Base-by-base conservation (phyloP, 2,797 vertebrate species). In the Numenius phaeopus region DNA sequence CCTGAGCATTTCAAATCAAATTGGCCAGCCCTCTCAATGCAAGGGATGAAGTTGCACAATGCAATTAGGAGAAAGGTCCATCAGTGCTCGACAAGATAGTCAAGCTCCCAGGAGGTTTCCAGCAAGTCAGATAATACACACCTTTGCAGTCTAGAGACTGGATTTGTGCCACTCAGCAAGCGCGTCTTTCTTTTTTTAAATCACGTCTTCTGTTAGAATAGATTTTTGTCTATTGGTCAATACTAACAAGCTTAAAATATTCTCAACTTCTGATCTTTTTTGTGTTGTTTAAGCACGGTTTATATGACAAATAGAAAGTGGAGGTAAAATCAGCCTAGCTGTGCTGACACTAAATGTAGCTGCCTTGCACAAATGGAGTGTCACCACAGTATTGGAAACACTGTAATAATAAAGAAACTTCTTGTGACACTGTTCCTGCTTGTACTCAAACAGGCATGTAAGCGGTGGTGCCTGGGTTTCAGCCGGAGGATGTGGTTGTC, bases 201-300 rank as follows among this genome's bases (percentile, higher is more conserved):
- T 62, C 49, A 21, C 50, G 44, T 83, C 44, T 79, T 91, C 47
- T 67, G n/a, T 65, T 83, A 94, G 54, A 66, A 95, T 94, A 92
- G n/a, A 67, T 92, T 96, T 92, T 81, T 75, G 46, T 86, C 47
- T 86, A 14, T 37, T 67, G 70, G 58, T 96, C 85, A 86, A 70
- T 94, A 80, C 79, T 87, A 89, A 72, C 61, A 71, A 29, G 30
- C 29, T 95, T 94, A 96, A 92, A 82, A 84, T 86, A 88, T 18
- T 92, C 73, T 89, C n/a, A 75, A 85, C 78, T 94, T 85, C 39
- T 50, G 75, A 69, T 62, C 62, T 69, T 55, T 83, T 76, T 95
- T 92, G 32, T 90, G 67, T 70, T 91, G 76, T 17, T 49, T 87
- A 84, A 73, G 82, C 90, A 65, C 19, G 19, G 7, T 64, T 86